Conservation (phyloP, 2,113 vertebrate genomes). For the Psophia crepitans region DNA sequence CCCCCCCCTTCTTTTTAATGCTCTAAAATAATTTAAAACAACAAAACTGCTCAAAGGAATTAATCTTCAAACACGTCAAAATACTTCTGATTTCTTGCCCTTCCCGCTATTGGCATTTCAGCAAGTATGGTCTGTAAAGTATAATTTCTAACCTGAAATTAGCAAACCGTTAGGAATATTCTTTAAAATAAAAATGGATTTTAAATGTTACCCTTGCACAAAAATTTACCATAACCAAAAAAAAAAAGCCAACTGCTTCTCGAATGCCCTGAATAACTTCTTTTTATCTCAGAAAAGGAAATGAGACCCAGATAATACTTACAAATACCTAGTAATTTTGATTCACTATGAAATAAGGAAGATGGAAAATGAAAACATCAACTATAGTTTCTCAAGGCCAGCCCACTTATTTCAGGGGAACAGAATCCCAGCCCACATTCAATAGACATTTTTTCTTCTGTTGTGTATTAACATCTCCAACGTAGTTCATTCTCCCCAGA, state of each 20-base stretch:
- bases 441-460: not conserved
- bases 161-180: not conserved
- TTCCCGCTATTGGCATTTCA: slow-evolving; percentile 34
- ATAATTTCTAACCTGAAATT: slow-evolving; percentile 7
- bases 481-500: not conserved
- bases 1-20: not conserved
- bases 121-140: slow-evolving; percentile 7
- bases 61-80: slow-evolving; percentile 29
- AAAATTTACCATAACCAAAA: not conserved
- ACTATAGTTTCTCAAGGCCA: not conserved
- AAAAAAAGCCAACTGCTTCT: not conserved
- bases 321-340: not conserved
- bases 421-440: not conserved
- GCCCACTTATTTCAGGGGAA: not conserved
- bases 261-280: not conserved
- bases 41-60: slow-evolving; percentile 23
- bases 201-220: not conserved
- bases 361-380: not conserved
- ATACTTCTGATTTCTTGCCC: slow-evolving; percentile 15
- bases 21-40: slow-evolving; percentile 59
- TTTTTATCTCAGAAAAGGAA: not conserved
- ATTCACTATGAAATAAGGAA: not conserved
- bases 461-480: not conserved
- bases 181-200: slow-evolving; percentile 23
- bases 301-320: not conserved